Evolutionary conservation across 1,140 invertebrate species (phyloP).

Genomic region (Liolophura sinensis): DNA sequence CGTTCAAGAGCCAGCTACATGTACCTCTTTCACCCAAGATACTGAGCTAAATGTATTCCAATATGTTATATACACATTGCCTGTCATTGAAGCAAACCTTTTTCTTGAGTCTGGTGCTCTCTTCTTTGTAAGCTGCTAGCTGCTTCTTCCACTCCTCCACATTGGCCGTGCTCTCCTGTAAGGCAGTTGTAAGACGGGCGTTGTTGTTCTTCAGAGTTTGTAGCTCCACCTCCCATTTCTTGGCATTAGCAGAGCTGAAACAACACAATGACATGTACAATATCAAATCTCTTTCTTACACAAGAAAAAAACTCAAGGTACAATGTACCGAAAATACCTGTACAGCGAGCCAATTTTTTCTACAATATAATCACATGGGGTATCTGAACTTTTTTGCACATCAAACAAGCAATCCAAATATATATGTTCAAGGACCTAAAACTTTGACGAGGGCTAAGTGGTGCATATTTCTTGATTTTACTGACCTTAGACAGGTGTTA

Average conservation of each 20-base stretch:
- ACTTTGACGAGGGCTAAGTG: too few relatives aligned
- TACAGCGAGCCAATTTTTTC: neutral
- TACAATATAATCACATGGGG: neutral
- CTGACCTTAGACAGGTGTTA: too few relatives aligned
- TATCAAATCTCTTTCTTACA: neutral
- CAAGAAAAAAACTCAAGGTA: conserved; percentile 3
- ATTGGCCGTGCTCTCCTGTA: conserved; percentile 96
- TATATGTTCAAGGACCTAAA: too few relatives aligned
- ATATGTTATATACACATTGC: too few relatives aligned
- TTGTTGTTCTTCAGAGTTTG: conserved; percentile 96
- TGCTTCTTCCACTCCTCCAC: conserved; percentile 99
- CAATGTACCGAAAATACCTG: neutral
- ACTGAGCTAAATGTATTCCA: too few relatives aligned
- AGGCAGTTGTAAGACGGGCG: conserved; percentile 86
- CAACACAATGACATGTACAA: conserved; percentile 2
- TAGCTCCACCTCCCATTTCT: conserved; percentile 98
- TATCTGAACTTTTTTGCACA: too few relatives aligned
- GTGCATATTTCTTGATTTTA: too few relatives aligned
- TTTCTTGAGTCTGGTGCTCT: conserved; percentile 86
- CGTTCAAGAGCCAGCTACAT: too few relatives aligned
- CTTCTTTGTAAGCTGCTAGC: conserved; percentile 93
- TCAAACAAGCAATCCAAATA: too few relatives aligned
- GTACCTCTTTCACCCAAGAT: too few relatives aligned
- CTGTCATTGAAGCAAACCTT: conserved; percentile 58
- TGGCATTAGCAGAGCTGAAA: conserved; percentile 89